Base-by-base conservation (phyloP, 1,140 invertebrate species). In the Drosophila miranda region DNA sequence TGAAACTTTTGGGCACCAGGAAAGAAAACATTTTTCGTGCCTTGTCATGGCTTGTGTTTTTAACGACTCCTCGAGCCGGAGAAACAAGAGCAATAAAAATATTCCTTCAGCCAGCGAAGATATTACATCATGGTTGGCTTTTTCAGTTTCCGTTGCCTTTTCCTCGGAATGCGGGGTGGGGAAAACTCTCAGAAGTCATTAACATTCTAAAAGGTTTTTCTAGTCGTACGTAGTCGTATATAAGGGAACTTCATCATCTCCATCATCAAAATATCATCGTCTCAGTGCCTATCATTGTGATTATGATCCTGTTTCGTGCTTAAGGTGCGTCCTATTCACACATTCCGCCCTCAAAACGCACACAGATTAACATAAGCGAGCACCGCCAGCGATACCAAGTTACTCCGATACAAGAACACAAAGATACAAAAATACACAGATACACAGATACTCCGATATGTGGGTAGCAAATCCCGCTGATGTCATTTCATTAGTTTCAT, bases 401-500 rank as follows among this genome's bases (percentile, higher is more conserved):
- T 14, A 49, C 9, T 30, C 1, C 11, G 16, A 46, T 14, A 50
- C 16, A 41, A 8, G 28, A n/a, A 63, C 38, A 23, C 19, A 14
- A 6, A 30, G 19, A 53, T 34, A 49, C 7, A 7, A 28, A 46
- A 8, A 55, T 30, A 8, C 49, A 53, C 62, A 43, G 13, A 48
- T 43, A 53, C 49, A 21, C 14, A 8, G 19, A 16, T 21, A 34
- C 46, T n/a, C 52, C 52, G 30, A 30, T 56, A 38, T 38, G 34
- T 13, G 34, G 34, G 13, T 38, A 38, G 34, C 48, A 61, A 41
- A 61, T 79, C 58, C 44, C 78, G 80, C 58, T 70, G 76, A 84
- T 84, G 78, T 84, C 81, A 80, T 86, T 86, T 84, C 81, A 84
- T 84, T 84, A 84, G 81, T 86, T 84, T 84, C 81, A 84, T 84